A percentile compares a stretch with the other conserved stretches of the same genome.
These are phyloP conservation scores for Apodemia duryi DNA, from an alignment of 2,888 invertebrate species.

Conservation along the genomic window DNA sequence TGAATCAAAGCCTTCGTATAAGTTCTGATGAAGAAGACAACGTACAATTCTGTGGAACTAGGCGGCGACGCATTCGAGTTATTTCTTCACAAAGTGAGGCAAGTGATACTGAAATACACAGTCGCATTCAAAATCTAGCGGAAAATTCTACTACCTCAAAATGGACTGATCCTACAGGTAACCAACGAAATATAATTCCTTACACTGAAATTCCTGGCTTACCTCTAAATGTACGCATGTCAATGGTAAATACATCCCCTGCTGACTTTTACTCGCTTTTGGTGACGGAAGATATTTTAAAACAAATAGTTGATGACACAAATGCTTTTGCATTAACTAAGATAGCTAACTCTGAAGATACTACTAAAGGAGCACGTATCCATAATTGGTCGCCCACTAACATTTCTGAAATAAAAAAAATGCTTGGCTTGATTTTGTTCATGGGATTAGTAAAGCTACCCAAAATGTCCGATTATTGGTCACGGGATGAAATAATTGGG, in stretches of 20 bases:
- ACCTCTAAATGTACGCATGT: slow-evolving; percentile 28
- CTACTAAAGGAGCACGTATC: neutral
- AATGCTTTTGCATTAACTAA: neutral
- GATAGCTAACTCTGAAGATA: neutral
- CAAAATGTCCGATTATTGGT: neutral
- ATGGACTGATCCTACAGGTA: slow-evolving; percentile 33
- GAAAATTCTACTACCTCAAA: no score
- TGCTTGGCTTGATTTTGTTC: neutral
- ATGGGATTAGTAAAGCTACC: slow-evolving; percentile 5
- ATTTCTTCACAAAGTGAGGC: no score
- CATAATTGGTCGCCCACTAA: neutral
- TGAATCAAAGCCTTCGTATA: no score
- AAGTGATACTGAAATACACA: no score
- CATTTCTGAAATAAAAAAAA: neutral
- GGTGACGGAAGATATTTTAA: neutral
- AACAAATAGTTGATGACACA: neutral
- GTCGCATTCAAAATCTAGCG: no score
- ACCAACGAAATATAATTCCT: slow-evolving; percentile 32
- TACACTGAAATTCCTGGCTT: slow-evolving; percentile 35
- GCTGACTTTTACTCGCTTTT: slow-evolving; percentile 2
- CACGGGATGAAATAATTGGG: neutral
- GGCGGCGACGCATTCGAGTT: no score
- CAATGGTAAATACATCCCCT: slow-evolving; percentile 23
- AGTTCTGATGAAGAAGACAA: no score
- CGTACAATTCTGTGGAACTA: no score